Conservation (phyloP, 1,140 invertebrate species). For the Drosophila subobscura region DNA sequence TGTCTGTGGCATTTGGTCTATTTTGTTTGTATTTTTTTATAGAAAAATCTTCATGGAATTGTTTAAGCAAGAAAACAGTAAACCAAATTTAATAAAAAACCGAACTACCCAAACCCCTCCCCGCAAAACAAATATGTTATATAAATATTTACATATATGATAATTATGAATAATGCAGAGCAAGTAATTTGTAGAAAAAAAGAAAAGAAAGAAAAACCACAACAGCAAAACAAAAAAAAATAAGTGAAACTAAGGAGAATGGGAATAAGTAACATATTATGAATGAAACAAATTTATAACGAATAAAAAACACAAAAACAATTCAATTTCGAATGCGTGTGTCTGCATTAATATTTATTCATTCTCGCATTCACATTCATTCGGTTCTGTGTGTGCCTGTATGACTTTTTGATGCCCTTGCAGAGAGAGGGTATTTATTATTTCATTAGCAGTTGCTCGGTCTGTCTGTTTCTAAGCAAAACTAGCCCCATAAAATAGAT, state of each 20-base stretch:
- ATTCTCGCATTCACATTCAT: conserved; percentile 54
- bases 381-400: conserved; percentile 54
- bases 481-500: too few species aligned
- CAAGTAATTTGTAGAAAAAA: conserved; percentile 73
- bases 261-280: conserved; percentile 60
- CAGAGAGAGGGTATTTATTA: too few species aligned
- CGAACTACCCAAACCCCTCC: conserved; percentile 8
- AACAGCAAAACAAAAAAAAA: conserved; percentile 24
- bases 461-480: too few species aligned
- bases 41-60: conserved; percentile 50
- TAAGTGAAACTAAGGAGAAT: conserved; percentile 46
- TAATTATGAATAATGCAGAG: conserved; percentile 75
- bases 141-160: conserved; percentile 78
- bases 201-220: conserved; percentile 31
- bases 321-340: conserved; percentile 65
- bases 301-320: conserved; percentile 52
- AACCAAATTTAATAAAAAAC: conserved; percentile 15
- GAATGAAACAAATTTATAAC: conserved; percentile 61
- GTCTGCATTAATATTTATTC: conserved; percentile 61
- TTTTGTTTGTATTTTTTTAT: conserved; percentile 40
- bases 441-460: too few species aligned
- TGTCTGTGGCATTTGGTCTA: conserved; percentile 55
- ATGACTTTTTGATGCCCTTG: conserved; percentile 36
- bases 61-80: conserved; percentile 49
- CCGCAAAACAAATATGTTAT: conserved; percentile 51